These are phyloP conservation scores for Pampusana beccarii DNA, from an alignment of 2,113 vertebrate species.

Conservation along the genomic window DNA sequence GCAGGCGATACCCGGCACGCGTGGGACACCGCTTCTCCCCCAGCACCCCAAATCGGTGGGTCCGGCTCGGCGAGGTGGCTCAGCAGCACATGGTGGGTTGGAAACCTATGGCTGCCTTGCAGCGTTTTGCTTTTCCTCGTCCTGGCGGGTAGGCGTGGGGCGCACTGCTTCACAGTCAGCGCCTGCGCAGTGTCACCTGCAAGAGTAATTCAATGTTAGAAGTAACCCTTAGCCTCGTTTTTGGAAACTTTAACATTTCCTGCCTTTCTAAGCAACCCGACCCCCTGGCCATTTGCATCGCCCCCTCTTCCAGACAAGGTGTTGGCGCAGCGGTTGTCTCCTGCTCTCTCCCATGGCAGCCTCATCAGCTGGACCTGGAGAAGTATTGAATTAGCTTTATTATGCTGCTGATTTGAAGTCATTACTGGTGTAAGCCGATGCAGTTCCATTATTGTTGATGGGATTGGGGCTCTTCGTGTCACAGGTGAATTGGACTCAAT, in stretches of 20 bases:
- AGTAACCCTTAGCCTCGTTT: background rate
- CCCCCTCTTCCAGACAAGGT: background rate
- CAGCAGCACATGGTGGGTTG: fast-evolving
- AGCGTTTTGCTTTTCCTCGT: background rate
- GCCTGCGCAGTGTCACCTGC: background rate
- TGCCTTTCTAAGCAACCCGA: background rate
- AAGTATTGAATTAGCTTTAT: constrained; percentile 57
- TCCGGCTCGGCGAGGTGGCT: background rate
- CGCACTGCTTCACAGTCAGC: background rate
- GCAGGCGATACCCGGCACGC: background rate
- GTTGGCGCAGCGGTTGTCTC: background rate
- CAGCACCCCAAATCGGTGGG: fast-evolving
- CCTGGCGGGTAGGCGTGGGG: fast-evolving
- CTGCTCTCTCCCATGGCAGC: background rate
- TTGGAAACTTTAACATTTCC: background rate
- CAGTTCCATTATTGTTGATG: constrained; percentile 68
- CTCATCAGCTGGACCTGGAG: constrained; percentile 22
- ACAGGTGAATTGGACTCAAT: constrained; percentile 67
- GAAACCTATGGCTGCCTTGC: background rate
- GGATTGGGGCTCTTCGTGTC: constrained; percentile 61
- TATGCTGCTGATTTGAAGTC: constrained; percentile 46
- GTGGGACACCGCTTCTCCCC: background rate
- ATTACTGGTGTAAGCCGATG: constrained; percentile 66
- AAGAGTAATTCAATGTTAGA: background rate
- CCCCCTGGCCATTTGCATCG: fast-evolving